These are phyloP conservation scores for Therioaphis trifolii DNA, from an alignment of 2,888 invertebrate species.

Conservation along the genomic window DNA sequence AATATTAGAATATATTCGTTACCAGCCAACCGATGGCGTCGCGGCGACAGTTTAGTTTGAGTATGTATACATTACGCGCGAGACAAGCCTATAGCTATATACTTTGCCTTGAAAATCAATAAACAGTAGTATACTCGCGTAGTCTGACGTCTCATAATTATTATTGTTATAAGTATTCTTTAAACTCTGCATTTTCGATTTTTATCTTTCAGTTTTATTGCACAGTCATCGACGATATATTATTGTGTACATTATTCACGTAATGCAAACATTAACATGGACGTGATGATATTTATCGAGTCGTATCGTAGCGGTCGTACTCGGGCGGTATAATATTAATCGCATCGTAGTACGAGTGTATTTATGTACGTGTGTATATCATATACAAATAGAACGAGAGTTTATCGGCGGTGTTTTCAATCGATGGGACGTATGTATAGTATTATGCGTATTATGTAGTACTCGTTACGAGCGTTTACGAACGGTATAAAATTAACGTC, in stretches of 20 bases:
- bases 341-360: neutral
- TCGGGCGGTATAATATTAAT: neutral
- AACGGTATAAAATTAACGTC: conserved; percentile 14
- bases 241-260: neutral
- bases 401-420: neutral
- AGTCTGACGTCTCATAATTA: neutral
- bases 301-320: neutral
- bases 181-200: neutral
- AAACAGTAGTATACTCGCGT: neutral
- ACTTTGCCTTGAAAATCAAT: neutral
- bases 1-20: neutral
- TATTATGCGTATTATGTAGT: too few relatives aligned
- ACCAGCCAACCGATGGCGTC: neutral
- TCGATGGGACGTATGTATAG: neutral
- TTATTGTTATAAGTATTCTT: neutral
- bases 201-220: neutral
- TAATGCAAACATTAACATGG: neutral
- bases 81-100: neutral
- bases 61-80: neutral
- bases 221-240: neutral
- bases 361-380: neutral
- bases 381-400: neutral
- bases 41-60: neutral
- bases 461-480: neutral
- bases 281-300: conserved; percentile 1